phyloP scores from a whole-genome alignment of 1,140 invertebrate genomes.

The Melipona quadrifasciata region DNA sequence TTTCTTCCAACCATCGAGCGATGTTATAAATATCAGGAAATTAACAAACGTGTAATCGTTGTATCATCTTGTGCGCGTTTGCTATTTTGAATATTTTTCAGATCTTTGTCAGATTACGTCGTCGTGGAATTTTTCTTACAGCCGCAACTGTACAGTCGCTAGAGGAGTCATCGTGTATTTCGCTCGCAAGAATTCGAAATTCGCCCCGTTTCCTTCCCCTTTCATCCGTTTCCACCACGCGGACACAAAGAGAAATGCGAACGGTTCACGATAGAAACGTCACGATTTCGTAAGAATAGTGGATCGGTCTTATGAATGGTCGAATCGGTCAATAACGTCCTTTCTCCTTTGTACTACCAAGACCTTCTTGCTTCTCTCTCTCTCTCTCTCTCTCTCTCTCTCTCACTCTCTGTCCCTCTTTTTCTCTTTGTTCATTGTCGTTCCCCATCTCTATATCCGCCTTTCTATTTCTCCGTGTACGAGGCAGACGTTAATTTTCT shows the following conservation, averaged over 20 bases:
- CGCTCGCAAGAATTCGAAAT: neutral
- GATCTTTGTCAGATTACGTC: neutral
- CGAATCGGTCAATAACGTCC: slow-evolving; percentile 70
- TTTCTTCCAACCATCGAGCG: too few relatives aligned
- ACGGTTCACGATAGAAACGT: neutral
- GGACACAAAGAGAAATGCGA: neutral
- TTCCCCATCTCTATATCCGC: slow-evolving; percentile 23
- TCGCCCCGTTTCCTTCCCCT: neutral
- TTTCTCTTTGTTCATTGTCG: slow-evolving; percentile 3
- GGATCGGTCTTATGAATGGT: slow-evolving; percentile 53
- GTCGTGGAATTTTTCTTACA: neutral
- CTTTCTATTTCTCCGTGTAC: slow-evolving; percentile 59
- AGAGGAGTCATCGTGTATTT: neutral
- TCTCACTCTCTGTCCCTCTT: neutral
- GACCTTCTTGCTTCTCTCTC: neutral
- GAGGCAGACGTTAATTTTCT: slow-evolving; percentile 75
- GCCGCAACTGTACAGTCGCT: neutral
- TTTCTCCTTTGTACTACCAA: slow-evolving; percentile 39
- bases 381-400: neutral
- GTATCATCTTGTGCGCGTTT: too few relatives aligned
- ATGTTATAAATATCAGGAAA: too few relatives aligned
- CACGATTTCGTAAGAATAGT: slow-evolving; percentile 22
- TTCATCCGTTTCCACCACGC: neutral
- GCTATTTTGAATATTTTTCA: neutral
- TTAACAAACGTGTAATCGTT: too few relatives aligned